phyloP scores from a whole-genome alignment of 2,888 invertebrate genomes.

The Archaeoteleia sp. region DNA sequence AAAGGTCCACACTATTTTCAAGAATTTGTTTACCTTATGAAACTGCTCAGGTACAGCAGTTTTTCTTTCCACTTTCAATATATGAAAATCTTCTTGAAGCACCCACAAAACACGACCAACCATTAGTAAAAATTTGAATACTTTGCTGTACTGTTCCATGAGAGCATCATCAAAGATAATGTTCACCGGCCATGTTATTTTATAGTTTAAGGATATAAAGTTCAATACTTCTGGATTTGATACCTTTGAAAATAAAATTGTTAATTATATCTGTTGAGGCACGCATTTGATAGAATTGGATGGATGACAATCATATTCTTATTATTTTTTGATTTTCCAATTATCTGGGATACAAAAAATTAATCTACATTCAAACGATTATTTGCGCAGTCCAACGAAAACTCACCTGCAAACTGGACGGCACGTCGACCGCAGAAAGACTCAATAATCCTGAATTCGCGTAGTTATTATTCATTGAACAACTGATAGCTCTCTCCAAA shows the following conservation, averaged over 20 bases:
- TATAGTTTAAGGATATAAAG: slow-evolving; percentile 82
- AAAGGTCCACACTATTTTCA: too few relatives aligned
- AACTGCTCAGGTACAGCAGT: slow-evolving; percentile 79
- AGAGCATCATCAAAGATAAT: slow-evolving; percentile 84
- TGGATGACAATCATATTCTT: too few relatives aligned
- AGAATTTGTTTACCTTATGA: slow-evolving; percentile 78
- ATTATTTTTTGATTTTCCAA: too few relatives aligned
- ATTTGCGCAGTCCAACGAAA: too few relatives aligned
- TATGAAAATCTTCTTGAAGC: slow-evolving; percentile 82
- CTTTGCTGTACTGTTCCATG: slow-evolving; percentile 82
- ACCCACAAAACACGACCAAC: slow-evolving; percentile 86
- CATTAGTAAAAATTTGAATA: slow-evolving; percentile 86
- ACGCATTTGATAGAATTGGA: too few relatives aligned
- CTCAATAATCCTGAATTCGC: slow-evolving; percentile 68
- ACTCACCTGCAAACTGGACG: slow-evolving; percentile 74
- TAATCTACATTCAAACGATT: slow-evolving; percentile 11
- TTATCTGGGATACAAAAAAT: too few relatives aligned
- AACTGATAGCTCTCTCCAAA: slow-evolving; percentile 82
- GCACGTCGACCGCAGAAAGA: slow-evolving; percentile 65
- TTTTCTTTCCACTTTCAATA: slow-evolving; percentile 79
- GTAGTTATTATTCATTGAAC: slow-evolving; percentile 77
- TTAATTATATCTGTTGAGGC: too few relatives aligned
- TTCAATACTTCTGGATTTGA: slow-evolving; percentile 80
- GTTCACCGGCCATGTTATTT: slow-evolving; percentile 86
- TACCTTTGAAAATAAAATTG: too few relatives aligned